A percentile compares a stretch with the other conserved stretches of the same genome.
phyloP scores from a whole-genome alignment of 2,113 vertebrate genomes.

The Mustela lutreola region DNA sequence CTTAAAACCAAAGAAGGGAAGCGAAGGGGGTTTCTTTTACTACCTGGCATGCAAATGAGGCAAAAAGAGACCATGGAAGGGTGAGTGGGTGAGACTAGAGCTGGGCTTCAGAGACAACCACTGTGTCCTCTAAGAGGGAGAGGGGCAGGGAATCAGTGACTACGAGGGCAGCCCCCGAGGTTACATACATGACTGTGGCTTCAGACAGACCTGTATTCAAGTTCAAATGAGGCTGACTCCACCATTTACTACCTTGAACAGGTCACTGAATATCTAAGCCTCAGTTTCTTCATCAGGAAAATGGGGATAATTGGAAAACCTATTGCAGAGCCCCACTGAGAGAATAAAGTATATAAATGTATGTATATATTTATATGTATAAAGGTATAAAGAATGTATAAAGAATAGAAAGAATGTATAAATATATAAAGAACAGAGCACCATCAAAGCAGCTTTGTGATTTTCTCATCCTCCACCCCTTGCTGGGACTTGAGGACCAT shows the following conservation, averaged over 20 bases:
- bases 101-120: neutral
- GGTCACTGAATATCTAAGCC: neutral
- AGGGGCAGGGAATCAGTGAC: neutral
- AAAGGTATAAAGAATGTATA: no score
- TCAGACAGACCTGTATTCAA: neutral
- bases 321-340: neutral
- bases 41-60: neutral
- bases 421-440: neutral
- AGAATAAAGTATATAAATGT: neutral
- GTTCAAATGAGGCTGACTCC: neutral
- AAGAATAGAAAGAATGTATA: neutral
- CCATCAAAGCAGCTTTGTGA: neutral
- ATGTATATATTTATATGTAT: no score
- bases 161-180: neutral
- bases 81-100: neutral
- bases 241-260: neutral
- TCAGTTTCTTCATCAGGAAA: conserved; percentile 42
- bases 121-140: neutral
- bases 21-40: neutral
- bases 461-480: neutral
- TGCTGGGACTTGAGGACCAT: neutral
- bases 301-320: neutral
- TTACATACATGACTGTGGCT: neutral
- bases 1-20: neutral
- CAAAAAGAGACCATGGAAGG: neutral